Evolutionary conservation across 2,888 invertebrate genomes (phyloP).

Genomic region (Melanargia galathea): DNA sequence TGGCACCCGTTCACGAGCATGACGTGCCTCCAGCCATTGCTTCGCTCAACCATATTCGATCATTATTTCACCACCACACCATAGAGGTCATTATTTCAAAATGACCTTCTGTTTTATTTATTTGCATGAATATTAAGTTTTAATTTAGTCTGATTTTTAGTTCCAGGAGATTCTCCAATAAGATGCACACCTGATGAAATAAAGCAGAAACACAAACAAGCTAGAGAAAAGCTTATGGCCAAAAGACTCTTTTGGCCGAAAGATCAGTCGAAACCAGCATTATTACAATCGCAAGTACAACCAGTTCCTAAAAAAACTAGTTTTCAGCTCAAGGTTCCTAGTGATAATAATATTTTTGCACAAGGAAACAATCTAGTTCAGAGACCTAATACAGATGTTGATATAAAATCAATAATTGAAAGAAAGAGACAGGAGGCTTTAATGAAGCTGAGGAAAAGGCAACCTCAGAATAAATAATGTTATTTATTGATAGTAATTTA

Average conservation of each 20-base stretch:
- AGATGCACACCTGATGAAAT: slow-evolving; percentile 83
- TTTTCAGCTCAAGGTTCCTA: slow-evolving; percentile 60
- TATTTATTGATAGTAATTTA: not conserved
- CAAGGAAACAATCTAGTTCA: slow-evolving; percentile 35
- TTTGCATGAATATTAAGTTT: no score
- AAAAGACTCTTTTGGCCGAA: slow-evolving; percentile 72
- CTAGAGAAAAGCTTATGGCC: slow-evolving; percentile 81
- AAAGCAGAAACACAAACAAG: slow-evolving; percentile 82
- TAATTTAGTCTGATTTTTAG: slow-evolving; percentile 5
- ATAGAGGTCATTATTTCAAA: no score
- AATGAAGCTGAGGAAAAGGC: slow-evolving; percentile 67
- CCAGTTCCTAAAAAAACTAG: slow-evolving; percentile 46
- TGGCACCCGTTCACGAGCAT: no score
- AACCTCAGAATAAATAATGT: slow-evolving; percentile 52
- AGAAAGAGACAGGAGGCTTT: slow-evolving; percentile 76
- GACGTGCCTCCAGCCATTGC: no score
- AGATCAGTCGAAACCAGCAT: slow-evolving; percentile 47
- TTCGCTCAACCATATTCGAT: no score
- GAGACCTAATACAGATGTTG: slow-evolving; percentile 37
- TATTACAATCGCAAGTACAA: slow-evolving; percentile 38
- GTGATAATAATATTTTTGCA: slow-evolving; percentile 35
- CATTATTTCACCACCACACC: no score
- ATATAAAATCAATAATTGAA: slow-evolving; percentile 68
- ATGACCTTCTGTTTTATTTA: no score
- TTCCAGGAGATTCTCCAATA: slow-evolving; percentile 64